A percentile compares a stretch with the other conserved stretches of the same genome.
These are phyloP conservation scores for Cecidostiba fungosa DNA, from an alignment of 2,888 invertebrate species.

Conservation along the genomic window DNA sequence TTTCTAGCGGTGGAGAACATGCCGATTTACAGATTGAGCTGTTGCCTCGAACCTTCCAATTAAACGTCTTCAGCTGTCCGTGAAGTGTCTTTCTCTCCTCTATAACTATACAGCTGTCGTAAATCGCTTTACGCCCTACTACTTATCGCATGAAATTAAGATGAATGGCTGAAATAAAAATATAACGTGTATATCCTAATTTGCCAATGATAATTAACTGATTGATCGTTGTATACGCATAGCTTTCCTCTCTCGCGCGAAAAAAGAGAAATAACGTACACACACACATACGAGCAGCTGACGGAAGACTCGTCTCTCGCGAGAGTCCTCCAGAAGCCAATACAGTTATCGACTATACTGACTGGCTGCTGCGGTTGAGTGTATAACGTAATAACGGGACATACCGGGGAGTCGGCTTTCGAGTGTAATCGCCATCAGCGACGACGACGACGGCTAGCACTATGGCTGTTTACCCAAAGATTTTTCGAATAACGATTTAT, in stretches of 20 bases:
- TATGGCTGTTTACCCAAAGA: not conserved
- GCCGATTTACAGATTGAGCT: not conserved
- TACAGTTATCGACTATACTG: conserved; percentile 77
- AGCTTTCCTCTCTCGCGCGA: too few species aligned
- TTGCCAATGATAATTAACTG: not conserved
- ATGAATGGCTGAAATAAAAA: too few species aligned
- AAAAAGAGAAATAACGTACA: conserved; percentile 19
- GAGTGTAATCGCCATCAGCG: conserved; percentile 61
- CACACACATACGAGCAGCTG: not conserved
- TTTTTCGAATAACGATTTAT: too few species aligned
- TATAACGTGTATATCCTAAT: too few species aligned
- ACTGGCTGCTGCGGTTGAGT: conserved; percentile 33
- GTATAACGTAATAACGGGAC: conserved; percentile 75
- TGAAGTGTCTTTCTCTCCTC: not conserved
- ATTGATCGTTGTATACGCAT: not conserved
- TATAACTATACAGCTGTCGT: not conserved
- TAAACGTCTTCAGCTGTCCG: not conserved
- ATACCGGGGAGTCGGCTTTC: conserved; percentile 73
- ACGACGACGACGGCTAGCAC: not conserved
- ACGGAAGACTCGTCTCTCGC: conserved; percentile 68
- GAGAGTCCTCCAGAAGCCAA: conserved; percentile 75
- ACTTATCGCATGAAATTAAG: not conserved
- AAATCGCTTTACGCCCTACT: not conserved
- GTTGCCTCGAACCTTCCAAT: not conserved
- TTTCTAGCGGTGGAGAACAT: not conserved